Conservation (phyloP, 1,140 invertebrate species). For the Panulirus ornatus region DNA sequence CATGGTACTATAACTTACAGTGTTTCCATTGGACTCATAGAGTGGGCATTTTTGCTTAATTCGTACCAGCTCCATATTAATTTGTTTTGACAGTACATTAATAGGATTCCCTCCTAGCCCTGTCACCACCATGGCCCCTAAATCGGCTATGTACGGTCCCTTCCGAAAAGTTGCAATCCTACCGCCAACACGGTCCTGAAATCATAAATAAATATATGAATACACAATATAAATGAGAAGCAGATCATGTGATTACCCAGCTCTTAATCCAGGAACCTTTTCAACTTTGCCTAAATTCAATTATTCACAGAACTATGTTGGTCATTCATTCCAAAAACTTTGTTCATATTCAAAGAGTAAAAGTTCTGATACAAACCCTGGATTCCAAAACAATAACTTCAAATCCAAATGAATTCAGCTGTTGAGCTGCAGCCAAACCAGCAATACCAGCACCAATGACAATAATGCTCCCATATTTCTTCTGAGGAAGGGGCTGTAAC, state of each 20-base stretch:
- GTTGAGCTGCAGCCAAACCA: conserved; percentile 94
- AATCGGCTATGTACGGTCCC: conserved; percentile 95
- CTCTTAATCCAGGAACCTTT: too few species aligned
- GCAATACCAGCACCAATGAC: conserved; percentile 88
- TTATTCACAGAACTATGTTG: too few species aligned
- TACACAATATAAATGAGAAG: neutral
- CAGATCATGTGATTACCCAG: too few species aligned
- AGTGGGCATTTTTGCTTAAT: conserved; percentile 98
- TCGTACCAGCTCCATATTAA: conserved; percentile 97
- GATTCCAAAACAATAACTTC: conserved; percentile 97
- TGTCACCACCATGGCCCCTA: conserved; percentile 86
- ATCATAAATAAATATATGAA: conserved; percentile 74
- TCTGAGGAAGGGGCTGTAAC: conserved; percentile 62
- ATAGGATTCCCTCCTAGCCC: conserved; percentile 94
- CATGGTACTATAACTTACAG: too few species aligned
- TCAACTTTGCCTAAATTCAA: too few species aligned
- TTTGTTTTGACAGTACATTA: conserved; percentile 96
- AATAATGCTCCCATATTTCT: conserved; percentile 75
- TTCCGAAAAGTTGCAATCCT: conserved; percentile 97
- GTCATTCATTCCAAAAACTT: conserved; percentile 14
- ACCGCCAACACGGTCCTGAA: conserved; percentile 94
- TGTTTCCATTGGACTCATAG: conserved; percentile 95
- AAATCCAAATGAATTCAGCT: conserved; percentile 96
- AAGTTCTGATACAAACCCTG: conserved; percentile 82
- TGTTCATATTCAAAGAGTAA: neutral